A percentile compares a stretch with the other conserved stretches of the same genome.
Conservation (phyloP, 2,888 invertebrate species). For the Cephus spinipes region DNA sequence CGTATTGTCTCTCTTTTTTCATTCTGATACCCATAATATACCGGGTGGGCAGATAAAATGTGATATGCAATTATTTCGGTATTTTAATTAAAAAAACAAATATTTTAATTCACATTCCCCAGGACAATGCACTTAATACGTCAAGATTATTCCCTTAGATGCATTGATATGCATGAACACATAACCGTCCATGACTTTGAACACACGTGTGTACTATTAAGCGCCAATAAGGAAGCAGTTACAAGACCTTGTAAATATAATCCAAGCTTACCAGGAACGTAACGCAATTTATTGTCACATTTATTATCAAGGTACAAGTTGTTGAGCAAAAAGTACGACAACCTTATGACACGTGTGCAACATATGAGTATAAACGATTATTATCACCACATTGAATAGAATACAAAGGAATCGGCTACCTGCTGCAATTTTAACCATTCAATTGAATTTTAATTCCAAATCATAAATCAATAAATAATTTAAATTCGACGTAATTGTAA, state of each 20-base stretch:
- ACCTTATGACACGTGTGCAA: not conserved
- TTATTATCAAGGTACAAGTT: not conserved
- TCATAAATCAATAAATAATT: not conserved
- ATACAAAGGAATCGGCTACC: not conserved
- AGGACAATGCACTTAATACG: not conserved
- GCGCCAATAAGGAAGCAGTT: not conserved
- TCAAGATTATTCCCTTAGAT: not conserved
- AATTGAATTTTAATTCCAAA: not conserved
- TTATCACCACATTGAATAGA: not conserved
- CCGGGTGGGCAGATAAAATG: not conserved
- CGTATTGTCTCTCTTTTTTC: not conserved
- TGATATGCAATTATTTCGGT: not conserved
- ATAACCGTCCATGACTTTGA: not conserved
- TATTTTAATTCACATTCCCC: not conserved
- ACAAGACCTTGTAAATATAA: not conserved
- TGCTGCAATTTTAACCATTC: not conserved
- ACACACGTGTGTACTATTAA: not conserved
- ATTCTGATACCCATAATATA: not conserved
- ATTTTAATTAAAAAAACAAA: not conserved
- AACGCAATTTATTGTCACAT: not conserved
- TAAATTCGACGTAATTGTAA: not conserved
- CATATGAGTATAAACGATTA: not conserved
- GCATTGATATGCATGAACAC: not conserved
- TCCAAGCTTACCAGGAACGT: not conserved
- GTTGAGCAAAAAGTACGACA: not conserved